Conservation (phyloP, 2,888 invertebrate species). For the Agelastica alni region DNA sequence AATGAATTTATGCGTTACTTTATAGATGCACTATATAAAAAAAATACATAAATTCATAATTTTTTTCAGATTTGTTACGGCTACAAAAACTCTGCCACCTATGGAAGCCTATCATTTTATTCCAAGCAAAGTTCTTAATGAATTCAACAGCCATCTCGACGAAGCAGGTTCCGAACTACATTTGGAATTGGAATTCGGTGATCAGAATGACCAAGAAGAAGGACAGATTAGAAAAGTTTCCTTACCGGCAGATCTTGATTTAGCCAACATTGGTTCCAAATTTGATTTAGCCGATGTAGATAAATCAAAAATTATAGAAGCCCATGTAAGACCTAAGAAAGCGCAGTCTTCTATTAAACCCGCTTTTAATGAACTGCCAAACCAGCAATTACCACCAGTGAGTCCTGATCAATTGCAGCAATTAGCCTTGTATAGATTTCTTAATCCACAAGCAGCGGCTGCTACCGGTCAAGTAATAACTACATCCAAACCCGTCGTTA, state of each 20-base stretch:
- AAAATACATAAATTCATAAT: no score
- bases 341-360: conserved; percentile 47
- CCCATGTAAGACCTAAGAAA: conserved; percentile 59
- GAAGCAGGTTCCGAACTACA: conserved; percentile 88
- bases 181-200: conserved; percentile 83
- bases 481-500: conserved; percentile 76
- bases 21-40: no score
- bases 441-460: conserved; percentile 70
- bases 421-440: conserved; percentile 63
- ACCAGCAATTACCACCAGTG: conserved; percentile 45
- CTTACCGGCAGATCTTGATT: conserved; percentile 69
- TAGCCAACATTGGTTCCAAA: conserved; percentile 73
- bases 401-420: conserved; percentile 47
- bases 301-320: conserved; percentile 63
- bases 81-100: conserved; percentile 87
- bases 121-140: conserved; percentile 83
- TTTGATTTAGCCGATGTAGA: conserved; percentile 74
- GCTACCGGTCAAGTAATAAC: conserved; percentile 74
- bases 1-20: no score
- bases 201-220: conserved; percentile 70
- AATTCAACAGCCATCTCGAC: conserved; percentile 85
- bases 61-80: conserved; percentile 69
- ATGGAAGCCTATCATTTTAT: conserved; percentile 86
- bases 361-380: conserved; percentile 36
- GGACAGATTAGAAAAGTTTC: conserved; percentile 57